Base-by-base conservation (phyloP, 2,113 vertebrate genomes). In the Oncorhynchus kisutch region DNA sequence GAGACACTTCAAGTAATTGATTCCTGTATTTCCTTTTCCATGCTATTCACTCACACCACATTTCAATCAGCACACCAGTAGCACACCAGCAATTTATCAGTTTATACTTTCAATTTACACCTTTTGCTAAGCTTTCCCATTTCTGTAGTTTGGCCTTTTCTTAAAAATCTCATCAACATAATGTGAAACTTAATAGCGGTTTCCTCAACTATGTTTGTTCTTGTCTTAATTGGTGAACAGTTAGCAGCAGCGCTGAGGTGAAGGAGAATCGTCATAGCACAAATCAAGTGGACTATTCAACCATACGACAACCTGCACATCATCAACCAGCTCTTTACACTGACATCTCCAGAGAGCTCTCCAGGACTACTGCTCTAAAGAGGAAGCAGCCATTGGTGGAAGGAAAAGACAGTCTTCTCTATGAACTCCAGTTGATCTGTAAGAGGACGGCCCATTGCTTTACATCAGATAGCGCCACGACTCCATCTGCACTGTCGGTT, bases 191-290 rank as follows among this genome's bases (percentile, higher is more conserved):
- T 54, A 1, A 54, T 54, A 14, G 16, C 3, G 16, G 12, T 54
- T 54, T 14, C 51, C 18, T 62, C n/a, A 16, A 59, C 2, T 18
- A 31, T 3, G 18, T 20, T 31, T 31, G 27, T 34, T 74, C 31
- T 25, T 67, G 72, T 29, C 1, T 76, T 29, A 14, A 12, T 31
- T 72, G 71, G 25, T 14, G 13, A 57, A 27, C 88, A 99, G 98
- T 96, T 91, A 97, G 96, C 83, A 99, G 97, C 93, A 99, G 98
- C 54, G 90, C 96, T 1, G 98, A 99, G 74, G 97, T 99, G n/a
- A 99, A 99, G 84, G 98, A 99, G 90, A 99, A 99, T 86, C 93
- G 96, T 0, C 96, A 99, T 39, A 81, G 94, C 16, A 95, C 94
- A 70, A 98, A 99, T 86, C 85, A 97, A 76, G 97, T 97, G 82